Evolutionary conservation across 2,797 vertebrate species (phyloP).

Genomic region (Sebastes melanostomus): DNA sequence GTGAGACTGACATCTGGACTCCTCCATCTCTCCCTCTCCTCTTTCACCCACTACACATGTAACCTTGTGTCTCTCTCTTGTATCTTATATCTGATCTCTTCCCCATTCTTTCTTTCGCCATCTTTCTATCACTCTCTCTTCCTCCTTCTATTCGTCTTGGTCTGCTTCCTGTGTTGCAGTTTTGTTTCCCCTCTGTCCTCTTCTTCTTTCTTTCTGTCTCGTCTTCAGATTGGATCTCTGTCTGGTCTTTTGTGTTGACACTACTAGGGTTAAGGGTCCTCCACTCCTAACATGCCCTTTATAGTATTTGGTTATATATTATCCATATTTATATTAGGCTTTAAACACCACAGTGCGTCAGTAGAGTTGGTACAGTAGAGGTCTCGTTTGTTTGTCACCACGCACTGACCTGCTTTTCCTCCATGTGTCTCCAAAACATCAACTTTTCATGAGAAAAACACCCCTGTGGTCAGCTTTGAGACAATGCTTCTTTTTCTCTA

Average conservation of each 20-base stretch:
- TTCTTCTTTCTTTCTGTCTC: not conserved
- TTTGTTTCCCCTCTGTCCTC: not conserved
- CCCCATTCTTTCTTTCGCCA: slow-evolving; percentile 20
- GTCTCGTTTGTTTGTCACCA: not conserved
- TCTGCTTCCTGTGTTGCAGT: slow-evolving; percentile 8
- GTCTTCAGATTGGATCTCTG: not conserved
- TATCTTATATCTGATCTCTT: slow-evolving; percentile 10
- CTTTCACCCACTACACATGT: not conserved
- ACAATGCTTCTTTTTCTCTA: not conserved
- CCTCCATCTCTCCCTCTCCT: slow-evolving; percentile 5
- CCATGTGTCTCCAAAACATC: not conserved
- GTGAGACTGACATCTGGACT: slow-evolving; percentile 59
- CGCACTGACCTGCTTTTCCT: not conserved
- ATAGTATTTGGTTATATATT: not conserved
- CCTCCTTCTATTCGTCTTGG: not conserved
- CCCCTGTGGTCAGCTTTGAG: not conserved
- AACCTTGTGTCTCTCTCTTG: not conserved
- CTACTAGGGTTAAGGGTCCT: not conserved
- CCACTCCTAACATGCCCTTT: not conserved
- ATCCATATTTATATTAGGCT: not conserved
- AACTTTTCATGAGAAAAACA: not conserved
- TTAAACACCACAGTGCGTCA: not conserved
- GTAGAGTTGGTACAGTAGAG: not conserved
- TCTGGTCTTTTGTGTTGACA: not conserved
- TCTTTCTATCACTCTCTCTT: not conserved